phyloP scores from a whole-genome alignment of 2,888 invertebrate species.

The Penaeus monodon region DNA sequence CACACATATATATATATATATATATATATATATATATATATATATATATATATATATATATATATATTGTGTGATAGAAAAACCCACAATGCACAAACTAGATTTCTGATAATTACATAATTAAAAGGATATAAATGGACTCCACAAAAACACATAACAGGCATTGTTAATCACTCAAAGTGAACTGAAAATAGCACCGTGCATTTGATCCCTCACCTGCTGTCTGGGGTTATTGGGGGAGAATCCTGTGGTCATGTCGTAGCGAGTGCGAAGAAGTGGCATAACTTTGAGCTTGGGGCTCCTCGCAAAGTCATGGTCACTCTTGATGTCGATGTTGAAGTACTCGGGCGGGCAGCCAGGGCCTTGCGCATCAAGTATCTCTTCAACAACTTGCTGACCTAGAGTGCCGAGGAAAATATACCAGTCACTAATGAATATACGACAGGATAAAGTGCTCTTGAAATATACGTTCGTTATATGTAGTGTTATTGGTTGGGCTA shows the following conservation, averaged over 20 bases:
- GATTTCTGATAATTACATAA: too few species aligned
- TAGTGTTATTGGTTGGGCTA: too few species aligned
- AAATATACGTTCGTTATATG: neutral
- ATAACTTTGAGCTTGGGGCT: slow-evolving; percentile 69
- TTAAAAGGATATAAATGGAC: too few species aligned
- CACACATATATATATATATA: too few species aligned
- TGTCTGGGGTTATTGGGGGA: slow-evolving; percentile 76
- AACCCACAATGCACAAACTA: too few species aligned
- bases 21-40: too few species aligned
- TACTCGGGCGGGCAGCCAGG: slow-evolving; percentile 77
- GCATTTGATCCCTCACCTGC: slow-evolving; percentile 71
- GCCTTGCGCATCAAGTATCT: slow-evolving; percentile 76
- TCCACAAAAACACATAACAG: too few species aligned
- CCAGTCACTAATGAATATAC: too few species aligned
- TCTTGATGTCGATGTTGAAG: slow-evolving; percentile 74
- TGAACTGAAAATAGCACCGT: neutral
- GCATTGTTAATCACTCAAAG: too few species aligned
- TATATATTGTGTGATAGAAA: too few species aligned
- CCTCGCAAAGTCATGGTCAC: slow-evolving; percentile 69
- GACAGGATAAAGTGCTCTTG: too few species aligned
- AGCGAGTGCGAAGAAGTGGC: slow-evolving; percentile 74
- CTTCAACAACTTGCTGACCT: slow-evolving; percentile 78
- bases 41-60: too few species aligned
- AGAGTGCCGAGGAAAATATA: slow-evolving; percentile 17
- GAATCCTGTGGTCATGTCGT: slow-evolving; percentile 74